These are phyloP conservation scores for Festucalex cinctus DNA, from an alignment of 2,113 vertebrate species.

Conservation along the genomic window DNA sequence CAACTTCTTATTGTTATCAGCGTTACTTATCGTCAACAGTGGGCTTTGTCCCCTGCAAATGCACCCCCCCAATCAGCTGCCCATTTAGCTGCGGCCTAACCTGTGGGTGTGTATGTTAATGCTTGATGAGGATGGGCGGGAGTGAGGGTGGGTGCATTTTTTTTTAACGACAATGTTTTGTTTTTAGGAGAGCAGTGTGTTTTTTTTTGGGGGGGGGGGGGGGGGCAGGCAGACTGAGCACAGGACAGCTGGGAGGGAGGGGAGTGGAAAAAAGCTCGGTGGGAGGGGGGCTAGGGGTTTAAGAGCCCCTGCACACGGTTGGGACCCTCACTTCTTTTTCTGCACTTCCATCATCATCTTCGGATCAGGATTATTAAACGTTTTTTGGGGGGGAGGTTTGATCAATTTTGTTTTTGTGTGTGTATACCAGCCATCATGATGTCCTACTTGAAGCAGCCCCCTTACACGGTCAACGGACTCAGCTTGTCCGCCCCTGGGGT, in stretches of 20 bases:
- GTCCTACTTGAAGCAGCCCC: conserved; percentile 98
- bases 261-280: no score
- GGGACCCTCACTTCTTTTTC: conserved; percentile 62
- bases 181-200: conserved; percentile 63
- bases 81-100: conserved; percentile 81
- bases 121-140: neutral
- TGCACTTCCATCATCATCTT: neutral
- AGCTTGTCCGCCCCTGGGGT: conserved; percentile 94
- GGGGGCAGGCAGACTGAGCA: conserved; percentile 71
- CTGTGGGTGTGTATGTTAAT: conserved; percentile 89
- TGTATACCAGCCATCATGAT: conserved; percentile 78
- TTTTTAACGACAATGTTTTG: conserved; percentile 79
- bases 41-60: conserved; percentile 93
- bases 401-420: conserved; percentile 14
- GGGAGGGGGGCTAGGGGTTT: conserved; percentile 43
- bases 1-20: conserved; percentile 84
- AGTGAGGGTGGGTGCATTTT: conserved; percentile 9
- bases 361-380: neutral
- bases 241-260: conserved; percentile 53
- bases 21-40: conserved; percentile 94
- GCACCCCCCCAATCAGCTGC: conserved; percentile 90
- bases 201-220: no score
- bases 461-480: conserved; percentile 96
- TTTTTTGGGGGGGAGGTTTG: neutral
- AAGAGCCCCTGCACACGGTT: conserved; percentile 67